Evolutionary conservation across 2,888 invertebrate species (phyloP).

Genomic region (Platycheirus albimanus): DNA sequence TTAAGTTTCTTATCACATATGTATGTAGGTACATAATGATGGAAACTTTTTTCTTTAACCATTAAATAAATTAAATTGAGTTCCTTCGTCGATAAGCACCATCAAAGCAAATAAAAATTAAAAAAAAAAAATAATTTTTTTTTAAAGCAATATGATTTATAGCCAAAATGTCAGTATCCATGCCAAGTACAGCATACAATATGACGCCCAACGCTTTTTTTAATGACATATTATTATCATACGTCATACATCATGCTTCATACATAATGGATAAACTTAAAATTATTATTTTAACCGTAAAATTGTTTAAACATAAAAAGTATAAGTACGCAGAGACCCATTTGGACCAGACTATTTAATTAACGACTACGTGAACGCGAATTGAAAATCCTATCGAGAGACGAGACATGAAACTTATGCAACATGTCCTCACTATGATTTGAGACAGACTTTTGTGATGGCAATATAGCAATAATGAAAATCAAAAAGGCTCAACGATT

Average conservation of each 20-base stretch:
- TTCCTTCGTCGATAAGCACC: too few relatives aligned
- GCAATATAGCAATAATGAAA: too few relatives aligned
- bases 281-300: not conserved
- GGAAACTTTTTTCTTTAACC: too few relatives aligned
- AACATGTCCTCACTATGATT: not conserved
- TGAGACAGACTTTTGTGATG: not conserved
- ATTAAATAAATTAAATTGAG: too few relatives aligned
- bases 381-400: not conserved
- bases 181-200: not conserved
- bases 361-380: not conserved
- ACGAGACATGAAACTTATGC: not conserved
- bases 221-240: too few relatives aligned
- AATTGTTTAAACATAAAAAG: not conserved
- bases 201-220: slow-evolving; percentile 13
- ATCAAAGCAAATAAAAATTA: too few relatives aligned
- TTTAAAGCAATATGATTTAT: too few relatives aligned
- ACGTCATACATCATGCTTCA: too few relatives aligned
- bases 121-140: too few relatives aligned
- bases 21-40: too few relatives aligned
- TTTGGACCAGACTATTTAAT: slow-evolving; percentile 5
- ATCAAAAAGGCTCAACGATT: too few relatives aligned
- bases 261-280: slow-evolving; percentile 22
- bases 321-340: not conserved
- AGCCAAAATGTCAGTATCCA: not conserved
- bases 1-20: too few relatives aligned